These are phyloP conservation scores for Mallotus villosus DNA, from an alignment of 2,797 vertebrate genomes.

Conservation along the genomic window DNA sequence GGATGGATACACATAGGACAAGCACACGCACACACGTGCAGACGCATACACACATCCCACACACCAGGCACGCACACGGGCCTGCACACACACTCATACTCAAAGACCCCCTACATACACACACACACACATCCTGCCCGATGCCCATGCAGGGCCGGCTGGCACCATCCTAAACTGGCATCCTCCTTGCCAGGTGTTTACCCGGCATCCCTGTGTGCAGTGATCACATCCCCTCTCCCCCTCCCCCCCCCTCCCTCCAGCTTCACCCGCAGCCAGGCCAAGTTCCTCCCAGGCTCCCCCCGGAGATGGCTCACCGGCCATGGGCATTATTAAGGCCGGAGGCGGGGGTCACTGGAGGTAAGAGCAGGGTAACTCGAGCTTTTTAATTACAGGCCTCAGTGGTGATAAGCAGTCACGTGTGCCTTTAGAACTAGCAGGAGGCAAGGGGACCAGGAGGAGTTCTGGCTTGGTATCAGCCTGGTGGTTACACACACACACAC, in stretches of 20 bases:
- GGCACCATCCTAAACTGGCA: slow-evolving; percentile 28
- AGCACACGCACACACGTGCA: slow-evolving; percentile 23
- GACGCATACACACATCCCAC: slow-evolving; percentile 34
- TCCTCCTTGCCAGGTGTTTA: slow-evolving; percentile 36
- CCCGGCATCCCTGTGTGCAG: slow-evolving; percentile 44
- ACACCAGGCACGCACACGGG: neutral
- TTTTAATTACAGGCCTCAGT: slow-evolving; percentile 72
- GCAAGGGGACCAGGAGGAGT: neutral
- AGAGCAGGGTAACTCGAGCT: slow-evolving; percentile 65
- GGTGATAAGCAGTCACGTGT: slow-evolving; percentile 58
- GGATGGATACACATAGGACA: slow-evolving; percentile 31
- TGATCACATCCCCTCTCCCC: slow-evolving; percentile 43
- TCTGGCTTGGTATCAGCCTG: neutral
- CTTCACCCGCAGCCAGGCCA: slow-evolving; percentile 45
- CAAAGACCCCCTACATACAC: neutral
- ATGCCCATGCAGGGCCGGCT: neutral
- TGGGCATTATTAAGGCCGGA: slow-evolving; percentile 40
- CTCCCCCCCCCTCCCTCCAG: slow-evolving; percentile 53
- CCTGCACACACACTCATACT: neutral
- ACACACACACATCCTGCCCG: neutral
- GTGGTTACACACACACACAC: neutral
- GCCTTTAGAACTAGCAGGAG: neutral
- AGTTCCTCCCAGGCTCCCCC: slow-evolving; percentile 57
- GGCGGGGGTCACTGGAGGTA: slow-evolving; percentile 61
- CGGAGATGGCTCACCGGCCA: slow-evolving; percentile 50